Evolutionary conservation across 2,113 vertebrate species (phyloP).

Genomic region (Varanus komodoensis): DNA sequence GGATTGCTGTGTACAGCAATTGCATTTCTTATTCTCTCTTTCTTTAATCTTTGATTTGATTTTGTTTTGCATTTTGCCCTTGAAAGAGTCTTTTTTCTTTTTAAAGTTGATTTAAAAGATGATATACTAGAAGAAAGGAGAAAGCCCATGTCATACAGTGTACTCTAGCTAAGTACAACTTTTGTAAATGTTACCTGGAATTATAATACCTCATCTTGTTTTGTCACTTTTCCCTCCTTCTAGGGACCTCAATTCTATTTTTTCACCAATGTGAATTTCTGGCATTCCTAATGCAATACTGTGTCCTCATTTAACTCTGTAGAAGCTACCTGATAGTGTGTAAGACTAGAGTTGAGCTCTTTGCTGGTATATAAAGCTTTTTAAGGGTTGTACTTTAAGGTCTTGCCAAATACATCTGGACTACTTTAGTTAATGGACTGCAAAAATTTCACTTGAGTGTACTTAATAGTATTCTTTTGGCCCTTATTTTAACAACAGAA

Average conservation of each 20-base stretch:
- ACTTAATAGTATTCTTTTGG: background rate
- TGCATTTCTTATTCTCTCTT: background rate
- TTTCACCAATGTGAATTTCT: conserved; percentile 6
- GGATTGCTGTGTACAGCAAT: background rate
- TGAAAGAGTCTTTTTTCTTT: background rate
- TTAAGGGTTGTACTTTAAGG: background rate
- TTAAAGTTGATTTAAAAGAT: background rate
- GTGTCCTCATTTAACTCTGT: background rate
- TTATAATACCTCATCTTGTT: background rate
- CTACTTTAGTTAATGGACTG: background rate
- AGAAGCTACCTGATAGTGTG: conserved; percentile 44
- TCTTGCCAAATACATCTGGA: background rate
- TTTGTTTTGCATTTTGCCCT: conserved; percentile 28
- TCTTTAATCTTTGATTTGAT: background rate
- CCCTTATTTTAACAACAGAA: background rate
- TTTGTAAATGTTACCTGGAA: background rate
- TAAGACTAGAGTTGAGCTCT: conserved; percentile 30
- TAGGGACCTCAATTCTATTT: background rate
- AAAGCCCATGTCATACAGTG: conserved; percentile 1
- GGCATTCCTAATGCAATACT: background rate
- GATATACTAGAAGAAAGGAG: conserved; percentile 49
- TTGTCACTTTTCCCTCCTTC: background rate
- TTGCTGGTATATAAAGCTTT: conserved; percentile 48
- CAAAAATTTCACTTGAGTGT: background rate
- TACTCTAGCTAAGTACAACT: background rate